A percentile compares a stretch with the other conserved stretches of the same genome.
Evolutionary conservation across 2,888 invertebrate species (phyloP).

Genomic region (Heteropelma amictum): DNA sequence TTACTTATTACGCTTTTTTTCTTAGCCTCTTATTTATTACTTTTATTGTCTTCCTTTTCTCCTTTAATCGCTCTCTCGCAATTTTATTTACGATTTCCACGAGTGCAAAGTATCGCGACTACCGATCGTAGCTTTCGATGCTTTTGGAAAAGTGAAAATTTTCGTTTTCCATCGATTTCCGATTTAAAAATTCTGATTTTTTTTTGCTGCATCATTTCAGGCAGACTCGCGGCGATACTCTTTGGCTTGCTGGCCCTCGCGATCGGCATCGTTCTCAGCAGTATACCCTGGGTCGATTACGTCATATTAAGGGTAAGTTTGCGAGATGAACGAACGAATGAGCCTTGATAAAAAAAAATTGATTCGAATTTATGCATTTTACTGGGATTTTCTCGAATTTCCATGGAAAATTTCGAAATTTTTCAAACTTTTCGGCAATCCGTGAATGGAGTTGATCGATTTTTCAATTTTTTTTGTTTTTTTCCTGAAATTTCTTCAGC

Average conservation of each 20-base stretch:
- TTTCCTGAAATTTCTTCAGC: slow-evolving; percentile 82
- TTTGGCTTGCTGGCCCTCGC: slow-evolving; percentile 90
- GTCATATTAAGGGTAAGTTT: slow-evolving; percentile 87
- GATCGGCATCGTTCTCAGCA: slow-evolving; percentile 88
- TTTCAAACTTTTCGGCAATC: too few species aligned
- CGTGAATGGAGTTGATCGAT: too few species aligned
- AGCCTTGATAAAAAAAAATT: too few species aligned
- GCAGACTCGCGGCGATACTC: slow-evolving; percentile 88
- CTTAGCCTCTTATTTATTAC: too few species aligned
- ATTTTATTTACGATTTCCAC: not conserved
- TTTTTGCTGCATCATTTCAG: slow-evolving; percentile 78
- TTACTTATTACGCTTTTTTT: slow-evolving; percentile 34
- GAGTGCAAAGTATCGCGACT: not conserved
- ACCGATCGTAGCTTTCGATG: not conserved
- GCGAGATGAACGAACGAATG: not conserved
- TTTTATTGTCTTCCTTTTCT: not conserved
- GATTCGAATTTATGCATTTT: slow-evolving; percentile 23
- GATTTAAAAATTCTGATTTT: not conserved
- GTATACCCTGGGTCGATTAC: slow-evolving; percentile 93
- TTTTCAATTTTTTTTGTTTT: slow-evolving; percentile 8
- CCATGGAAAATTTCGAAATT: not conserved
- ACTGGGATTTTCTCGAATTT: slow-evolving; percentile 34
- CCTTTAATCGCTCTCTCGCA: not conserved
- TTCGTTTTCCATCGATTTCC: not conserved
- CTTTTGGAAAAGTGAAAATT: not conserved